Evolutionary conservation across 2,113 vertebrate genomes (phyloP).

Genomic region (Lates calcarifer): DNA sequence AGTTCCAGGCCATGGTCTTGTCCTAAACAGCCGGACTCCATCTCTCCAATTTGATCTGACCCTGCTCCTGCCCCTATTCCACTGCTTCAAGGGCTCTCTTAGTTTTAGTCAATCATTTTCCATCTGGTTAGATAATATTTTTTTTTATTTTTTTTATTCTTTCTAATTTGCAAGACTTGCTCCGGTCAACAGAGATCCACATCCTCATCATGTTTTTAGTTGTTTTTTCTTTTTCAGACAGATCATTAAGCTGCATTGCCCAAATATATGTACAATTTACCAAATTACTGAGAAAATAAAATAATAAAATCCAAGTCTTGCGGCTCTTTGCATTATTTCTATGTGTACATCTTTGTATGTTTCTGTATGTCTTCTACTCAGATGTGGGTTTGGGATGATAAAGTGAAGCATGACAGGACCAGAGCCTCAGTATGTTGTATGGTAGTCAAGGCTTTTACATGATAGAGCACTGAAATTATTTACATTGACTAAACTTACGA

Average conservation of each 20-base stretch:
- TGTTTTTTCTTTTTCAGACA: slow-evolving; percentile 58
- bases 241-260: slow-evolving; percentile 37
- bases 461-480: neutral
- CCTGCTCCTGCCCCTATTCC: neutral
- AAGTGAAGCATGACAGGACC: neutral
- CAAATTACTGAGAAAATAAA: slow-evolving; percentile 81
- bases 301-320: slow-evolving; percentile 63
- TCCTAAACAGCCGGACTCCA: slow-evolving; percentile 84
- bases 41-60: neutral
- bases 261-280: slow-evolving; percentile 69
- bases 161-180: slow-evolving; percentile 43
- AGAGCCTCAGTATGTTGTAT: neutral
- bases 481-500: neutral
- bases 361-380: neutral
- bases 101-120: slow-evolving; percentile 32
- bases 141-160: slow-evolving; percentile 6
- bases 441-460: neutral
- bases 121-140: slow-evolving; percentile 39
- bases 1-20: slow-evolving; percentile 94
- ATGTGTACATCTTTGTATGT: neutral
- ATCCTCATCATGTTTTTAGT: slow-evolving; percentile 37
- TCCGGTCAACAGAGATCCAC: slow-evolving; percentile 40
- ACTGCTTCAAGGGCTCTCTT: slow-evolving; percentile 60
- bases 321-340: slow-evolving; percentile 18
- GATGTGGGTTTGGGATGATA: neutral